These are phyloP conservation scores for Plagodis dolabraria DNA, from an alignment of 2,888 invertebrate genomes.

Conservation along the genomic window DNA sequence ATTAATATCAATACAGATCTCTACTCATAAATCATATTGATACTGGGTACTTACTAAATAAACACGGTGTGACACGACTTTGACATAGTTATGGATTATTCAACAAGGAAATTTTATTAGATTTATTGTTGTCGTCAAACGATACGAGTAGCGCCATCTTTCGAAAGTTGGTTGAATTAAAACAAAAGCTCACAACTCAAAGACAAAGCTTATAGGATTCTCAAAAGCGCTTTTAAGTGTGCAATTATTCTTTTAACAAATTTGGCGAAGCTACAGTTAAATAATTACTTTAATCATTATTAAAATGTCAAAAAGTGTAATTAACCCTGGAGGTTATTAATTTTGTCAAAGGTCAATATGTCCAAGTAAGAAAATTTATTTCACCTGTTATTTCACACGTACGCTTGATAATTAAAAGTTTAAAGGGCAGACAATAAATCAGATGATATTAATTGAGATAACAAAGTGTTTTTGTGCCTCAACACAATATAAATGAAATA, in stretches of 20 bases:
- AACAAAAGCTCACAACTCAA: constrained; percentile 5
- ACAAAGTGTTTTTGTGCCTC: constrained; percentile 54
- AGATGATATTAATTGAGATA: constrained; percentile 65
- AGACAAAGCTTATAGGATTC: neutral
- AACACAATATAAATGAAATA: constrained; percentile 12
- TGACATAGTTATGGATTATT: constrained; percentile 68
- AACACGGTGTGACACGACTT: constrained; percentile 54
- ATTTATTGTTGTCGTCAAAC: constrained; percentile 3
- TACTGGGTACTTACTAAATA: constrained; percentile 16
- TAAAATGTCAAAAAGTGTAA: constrained; percentile 34
- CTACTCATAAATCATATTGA: constrained; percentile 58
- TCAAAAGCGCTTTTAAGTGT: neutral
- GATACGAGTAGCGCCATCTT: constrained; percentile 66
- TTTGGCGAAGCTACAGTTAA: constrained; percentile 20
- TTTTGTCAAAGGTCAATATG: constrained; percentile 50
- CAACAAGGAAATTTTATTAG: constrained; percentile 8
- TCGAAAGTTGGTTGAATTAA: constrained; percentile 20
- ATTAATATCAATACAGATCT: constrained; percentile 58
- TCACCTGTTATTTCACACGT: constrained; percentile 47
- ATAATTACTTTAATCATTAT: constrained; percentile 21
- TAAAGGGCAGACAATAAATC: constrained; percentile 60
- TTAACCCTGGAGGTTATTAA: constrained; percentile 35
- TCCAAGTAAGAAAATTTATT: constrained; percentile 44
- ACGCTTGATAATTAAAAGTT: constrained; percentile 59
- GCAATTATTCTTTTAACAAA: constrained; percentile 14